phyloP scores from a whole-genome alignment of 2,113 vertebrate species.

The Psephotus haematonotus region DNA sequence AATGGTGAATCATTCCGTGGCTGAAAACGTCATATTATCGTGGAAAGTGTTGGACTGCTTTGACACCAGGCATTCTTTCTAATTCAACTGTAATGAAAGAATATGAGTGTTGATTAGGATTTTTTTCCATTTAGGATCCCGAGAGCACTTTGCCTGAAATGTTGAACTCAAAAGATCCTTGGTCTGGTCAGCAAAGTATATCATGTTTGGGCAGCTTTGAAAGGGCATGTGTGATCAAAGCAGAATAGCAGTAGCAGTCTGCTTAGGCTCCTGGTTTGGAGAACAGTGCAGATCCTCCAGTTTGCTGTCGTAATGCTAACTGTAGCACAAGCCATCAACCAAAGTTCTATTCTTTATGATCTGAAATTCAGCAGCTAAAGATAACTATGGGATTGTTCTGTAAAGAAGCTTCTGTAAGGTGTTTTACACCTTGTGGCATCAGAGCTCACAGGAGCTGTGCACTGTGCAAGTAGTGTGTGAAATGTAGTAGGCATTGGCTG shows the following conservation, averaged over 20 bases:
- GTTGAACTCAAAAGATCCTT: background rate
- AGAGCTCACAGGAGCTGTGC: background rate
- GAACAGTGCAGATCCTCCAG: background rate
- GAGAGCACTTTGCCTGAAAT: background rate
- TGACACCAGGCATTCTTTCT: background rate
- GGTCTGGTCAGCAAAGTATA: background rate
- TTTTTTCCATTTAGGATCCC: background rate
- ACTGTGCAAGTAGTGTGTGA: background rate
- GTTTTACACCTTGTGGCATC: background rate
- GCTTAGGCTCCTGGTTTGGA: background rate
- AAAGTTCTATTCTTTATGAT: background rate
- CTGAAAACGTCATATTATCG: background rate
- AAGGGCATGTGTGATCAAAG: background rate
- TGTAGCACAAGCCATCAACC: background rate
- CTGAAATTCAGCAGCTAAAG: background rate
- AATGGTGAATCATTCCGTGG: background rate
- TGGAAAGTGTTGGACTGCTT: background rate
- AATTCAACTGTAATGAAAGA: background rate
- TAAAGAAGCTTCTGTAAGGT: background rate
- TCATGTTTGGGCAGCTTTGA: background rate
- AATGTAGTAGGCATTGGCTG: background rate
- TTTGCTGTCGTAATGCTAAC: background rate
- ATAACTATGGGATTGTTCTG: background rate
- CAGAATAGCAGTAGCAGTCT: background rate
- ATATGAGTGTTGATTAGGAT: background rate